Evolutionary conservation across 2,888 invertebrate genomes (phyloP), one percentile per base, ranked within the genome.

Genomic region (Parapristionchus giblindavisi): DNA sequence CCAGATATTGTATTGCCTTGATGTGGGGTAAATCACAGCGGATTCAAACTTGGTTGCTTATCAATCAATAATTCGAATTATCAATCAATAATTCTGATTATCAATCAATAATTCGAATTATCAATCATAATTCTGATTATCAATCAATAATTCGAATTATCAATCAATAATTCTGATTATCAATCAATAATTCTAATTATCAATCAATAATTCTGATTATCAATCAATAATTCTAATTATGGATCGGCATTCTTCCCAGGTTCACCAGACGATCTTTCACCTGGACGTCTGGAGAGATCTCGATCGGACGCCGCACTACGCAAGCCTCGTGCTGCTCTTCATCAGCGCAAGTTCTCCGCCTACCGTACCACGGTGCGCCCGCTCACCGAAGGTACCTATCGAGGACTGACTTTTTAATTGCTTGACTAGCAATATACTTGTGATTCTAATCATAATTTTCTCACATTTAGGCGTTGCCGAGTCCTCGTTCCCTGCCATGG

Each of bases 281-380:
- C 65, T 27, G 40, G 79, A 17, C 77, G 83, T 4, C 74, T 84
- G 40, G 84, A 80, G 14, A 76, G 84, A 40, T 81, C 82, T 11
- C 80, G 81, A 24, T 83, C 83, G 5, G 84, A 84, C 63, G 84
- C 84, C 1, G 84, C 83, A 6, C 68, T 81, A 0, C 77, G 77
- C 27, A 51, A 76, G 32, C 79, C 78, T 24, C 71, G 72, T 2
- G 40, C 66, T 6, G 58, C 72, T 14, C 40, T 72, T 14, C 60
- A 60, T 21, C 43, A 58, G 51, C 32, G 60, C 21, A 70, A 70
- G 38, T 54, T 38, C 70, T 70, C 70, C 17, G 70, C 70, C 24
- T 70, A 54, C 54, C 70, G 70, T 38, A 24, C 70, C 1, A 70
- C 54, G 24, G 70, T 36, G 17, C 36, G 40, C 21, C 52, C 70